Base-by-base conservation (phyloP, 1,140 invertebrate species). In the Panulirus ornatus region DNA sequence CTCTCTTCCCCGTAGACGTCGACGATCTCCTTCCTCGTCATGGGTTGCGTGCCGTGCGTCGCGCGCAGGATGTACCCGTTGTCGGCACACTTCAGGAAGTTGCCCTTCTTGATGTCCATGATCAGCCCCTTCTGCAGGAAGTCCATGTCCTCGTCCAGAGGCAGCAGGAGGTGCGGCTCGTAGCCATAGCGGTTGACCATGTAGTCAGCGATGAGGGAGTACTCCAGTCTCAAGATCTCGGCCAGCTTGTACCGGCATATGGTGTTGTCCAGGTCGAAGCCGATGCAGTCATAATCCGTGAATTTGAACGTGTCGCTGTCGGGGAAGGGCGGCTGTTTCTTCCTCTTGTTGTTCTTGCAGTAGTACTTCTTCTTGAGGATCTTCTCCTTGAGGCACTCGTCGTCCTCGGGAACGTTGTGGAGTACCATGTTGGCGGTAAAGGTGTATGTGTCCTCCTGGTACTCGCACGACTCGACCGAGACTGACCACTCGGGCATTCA, bases 201-300 rank as follows among this genome's bases (percentile, higher is more conserved):
- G 93, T 94, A 97, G 22, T 95, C 94, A 1, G 95, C 94, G 8
- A 97, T 92, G 6, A 95, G 93, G 22, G 96, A 93, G 92, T 97
- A 97, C 78, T 96, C 95, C 84, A 97, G 93, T 58, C 95, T 93
- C 30, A 96, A 94, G 93, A 96, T 94, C 90, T 95, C 95, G 34
- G 94, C 94, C 2, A 97, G 84, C 93, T 93, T 89, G 84, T 92
- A 92, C 30, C 92, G 86, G 79, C 92, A 92, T 34, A 92, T 88
- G 3, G 92, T 92, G 92, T 97, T 96, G 92, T 97, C 97, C 88
- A 97, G 94, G 94, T 97, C 97, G 93, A 97, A 97, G 14, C 97
- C 97, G 84, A 97, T 95, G 85, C 96, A 96, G 92, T 97, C 96
- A 93, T 97, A 97, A 92, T 97, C 91, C 5, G 84, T 44, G 36